Evolutionary conservation across 2,113 vertebrate species (phyloP), one percentile per base, ranked within the genome.

Genomic region (Turdus rufiventris): DNA sequence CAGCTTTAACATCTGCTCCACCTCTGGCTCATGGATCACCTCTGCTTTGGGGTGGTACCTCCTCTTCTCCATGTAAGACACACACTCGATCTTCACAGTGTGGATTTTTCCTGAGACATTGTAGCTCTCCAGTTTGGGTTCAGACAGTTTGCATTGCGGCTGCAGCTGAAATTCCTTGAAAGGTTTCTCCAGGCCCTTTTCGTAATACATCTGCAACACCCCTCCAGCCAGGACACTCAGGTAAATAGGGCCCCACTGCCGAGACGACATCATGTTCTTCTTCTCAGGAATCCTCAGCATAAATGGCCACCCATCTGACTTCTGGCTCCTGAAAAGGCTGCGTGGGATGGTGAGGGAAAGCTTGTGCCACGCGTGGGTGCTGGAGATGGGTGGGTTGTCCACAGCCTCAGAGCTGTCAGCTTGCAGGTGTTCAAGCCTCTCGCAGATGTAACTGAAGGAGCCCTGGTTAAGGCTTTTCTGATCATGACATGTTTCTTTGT

Each of bases 251-350:
- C 99, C 99, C 99, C 99, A 99, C 57, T 99, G 99, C 47, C 99
- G 98, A 18, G 99, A 99, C 0, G 99, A 99, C 99, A 99, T 99
- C 97, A 99, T 98, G 96, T 99, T 99, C 97, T 99, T 99, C 97
- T 99, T 99, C 88, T 99, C 99, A 0, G 99, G 99, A 85, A 99
- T 99, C 92, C 99, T 98, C 94, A 99, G 92, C 99, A 99, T 98
- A 95, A 99, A 98, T 1, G 99, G 96, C 99, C 99, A 99, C 26
- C 99, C 99, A 1, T 99, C 97, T 54, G 96, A 98, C 54, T 96
- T 98, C 86, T 93, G 98, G 92, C 98, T 98, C 80, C 98, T 98
- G 96, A 99, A 99, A 43, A 99, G 98, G 16, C 98, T 95, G 5
- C 77, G 93, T 7, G 98, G 98, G 45, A 98, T 88, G 29, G 98